These are phyloP conservation scores for Phortica okadai DNA, from an alignment of 2,888 invertebrate genomes.

Conservation along the genomic window DNA sequence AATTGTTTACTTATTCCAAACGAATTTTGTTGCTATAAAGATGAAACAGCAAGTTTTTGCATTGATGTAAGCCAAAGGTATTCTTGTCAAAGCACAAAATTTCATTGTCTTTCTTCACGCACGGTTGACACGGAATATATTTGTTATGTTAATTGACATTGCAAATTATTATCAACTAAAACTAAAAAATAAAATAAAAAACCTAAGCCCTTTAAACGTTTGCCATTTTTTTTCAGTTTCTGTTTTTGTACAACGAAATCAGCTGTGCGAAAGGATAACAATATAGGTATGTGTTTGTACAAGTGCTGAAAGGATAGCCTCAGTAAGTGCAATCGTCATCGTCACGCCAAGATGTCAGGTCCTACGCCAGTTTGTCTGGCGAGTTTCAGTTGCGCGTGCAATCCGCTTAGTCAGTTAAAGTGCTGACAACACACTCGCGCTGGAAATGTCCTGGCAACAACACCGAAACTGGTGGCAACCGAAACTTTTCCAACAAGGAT, in stretches of 20 bases:
- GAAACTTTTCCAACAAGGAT: background rate
- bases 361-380: conserved; percentile 9
- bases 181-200: background rate
- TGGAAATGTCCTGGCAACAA: no score
- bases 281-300: background rate
- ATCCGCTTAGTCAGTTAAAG: background rate
- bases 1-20: no score
- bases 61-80: background rate
- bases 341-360: background rate
- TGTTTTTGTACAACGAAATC: background rate
- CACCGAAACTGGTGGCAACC: background rate
- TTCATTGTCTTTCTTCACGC: background rate
- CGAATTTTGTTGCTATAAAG: no score
- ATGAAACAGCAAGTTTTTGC: no score
- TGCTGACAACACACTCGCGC: background rate
- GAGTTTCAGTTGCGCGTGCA: background rate
- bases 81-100: background rate
- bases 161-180: background rate
- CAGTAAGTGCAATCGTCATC: background rate
- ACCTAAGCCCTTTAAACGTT: background rate
- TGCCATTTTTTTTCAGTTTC: background rate
- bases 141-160: conserved; percentile 8
- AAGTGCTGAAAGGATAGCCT: background rate
- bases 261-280: background rate
- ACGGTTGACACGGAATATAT: conserved; percentile 41